These are phyloP conservation scores for Charaxes varanes DNA, from an alignment of 1,140 invertebrate species.

Conservation along the genomic window DNA sequence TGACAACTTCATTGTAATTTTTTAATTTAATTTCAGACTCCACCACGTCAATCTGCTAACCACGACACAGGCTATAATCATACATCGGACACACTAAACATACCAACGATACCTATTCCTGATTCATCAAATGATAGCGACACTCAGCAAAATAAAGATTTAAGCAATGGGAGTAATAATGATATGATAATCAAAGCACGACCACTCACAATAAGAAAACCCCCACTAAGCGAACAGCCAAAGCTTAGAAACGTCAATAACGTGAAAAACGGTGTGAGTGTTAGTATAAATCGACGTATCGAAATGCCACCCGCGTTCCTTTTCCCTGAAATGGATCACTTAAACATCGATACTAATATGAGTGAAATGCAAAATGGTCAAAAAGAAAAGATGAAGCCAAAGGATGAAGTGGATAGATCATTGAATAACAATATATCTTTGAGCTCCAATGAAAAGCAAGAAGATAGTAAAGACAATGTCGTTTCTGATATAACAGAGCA, in stretches of 20 bases:
- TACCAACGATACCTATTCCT: constrained; percentile 39
- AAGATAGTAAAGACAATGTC: constrained; percentile 73
- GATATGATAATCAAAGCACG: constrained; percentile 85
- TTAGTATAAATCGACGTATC: constrained; percentile 82
- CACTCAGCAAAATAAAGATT: constrained; percentile 48
- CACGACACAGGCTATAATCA: constrained; percentile 42
- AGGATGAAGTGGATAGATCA: constrained; percentile 60
- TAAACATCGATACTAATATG: constrained; percentile 34
- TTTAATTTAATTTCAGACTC: constrained; percentile 50
- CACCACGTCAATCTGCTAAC: constrained; percentile 60
- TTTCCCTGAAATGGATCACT: constrained; percentile 82
- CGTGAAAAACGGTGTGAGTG: constrained; percentile 75
- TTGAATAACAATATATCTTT: constrained; percentile 57
- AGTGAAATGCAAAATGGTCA: constrained; percentile 48
- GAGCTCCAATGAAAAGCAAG: constrained; percentile 43
- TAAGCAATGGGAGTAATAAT: constrained; percentile 58
- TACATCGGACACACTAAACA: constrained; percentile 31
- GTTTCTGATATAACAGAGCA: constrained; percentile 67
- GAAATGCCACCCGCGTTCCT: constrained; percentile 89
- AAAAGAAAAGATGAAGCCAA: constrained; percentile 49
- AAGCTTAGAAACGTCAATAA: constrained; percentile 78
- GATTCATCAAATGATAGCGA: constrained; percentile 50
- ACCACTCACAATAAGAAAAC: constrained; percentile 86
- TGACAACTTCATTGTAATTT: background rate
- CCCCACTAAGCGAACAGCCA: constrained; percentile 83